A percentile compares a stretch with the other conserved stretches of the same genome.
phyloP scores from a whole-genome alignment of 2,797 vertebrate genomes.

The Taenioides sp. region DNA sequence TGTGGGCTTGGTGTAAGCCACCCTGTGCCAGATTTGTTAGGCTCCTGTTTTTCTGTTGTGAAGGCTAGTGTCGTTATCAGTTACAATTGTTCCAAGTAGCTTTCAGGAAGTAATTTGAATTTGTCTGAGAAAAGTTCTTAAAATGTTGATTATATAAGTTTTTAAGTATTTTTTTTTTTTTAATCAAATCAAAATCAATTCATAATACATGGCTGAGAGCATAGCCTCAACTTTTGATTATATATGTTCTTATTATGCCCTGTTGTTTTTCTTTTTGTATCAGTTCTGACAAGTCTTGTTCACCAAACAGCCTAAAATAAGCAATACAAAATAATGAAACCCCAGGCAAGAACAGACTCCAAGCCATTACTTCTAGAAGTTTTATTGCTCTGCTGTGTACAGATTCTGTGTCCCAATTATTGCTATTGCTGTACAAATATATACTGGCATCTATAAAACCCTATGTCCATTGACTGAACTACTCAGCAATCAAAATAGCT shows the following conservation, averaged over 20 bases:
- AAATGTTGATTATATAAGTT: neutral
- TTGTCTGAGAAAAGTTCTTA: neutral
- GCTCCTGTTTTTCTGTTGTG: constrained; percentile 35
- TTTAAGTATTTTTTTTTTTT: no score
- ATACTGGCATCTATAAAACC: neutral
- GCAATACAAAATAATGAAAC: neutral
- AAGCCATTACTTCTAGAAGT: neutral
- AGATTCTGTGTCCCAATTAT: neutral
- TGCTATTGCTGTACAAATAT: neutral
- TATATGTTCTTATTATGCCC: neutral
- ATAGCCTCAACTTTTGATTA: neutral
- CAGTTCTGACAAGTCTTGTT: neutral
- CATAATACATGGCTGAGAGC: neutral
- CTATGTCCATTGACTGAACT: neutral
- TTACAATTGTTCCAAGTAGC: neutral
- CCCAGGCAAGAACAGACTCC: neutral
- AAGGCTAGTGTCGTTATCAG: constrained; percentile 19
- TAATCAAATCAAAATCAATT: neutral
- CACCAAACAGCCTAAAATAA: neutral
- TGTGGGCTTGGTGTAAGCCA: constrained; percentile 61
- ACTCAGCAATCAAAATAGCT: neutral
- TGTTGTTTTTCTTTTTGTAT: neutral
- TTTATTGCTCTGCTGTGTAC: neutral
- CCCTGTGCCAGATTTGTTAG: constrained; percentile 50
- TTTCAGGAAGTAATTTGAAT: constrained; percentile 9